phyloP scores from a whole-genome alignment of 2,113 vertebrate genomes.

The Eptesicus fuscus region DNA sequence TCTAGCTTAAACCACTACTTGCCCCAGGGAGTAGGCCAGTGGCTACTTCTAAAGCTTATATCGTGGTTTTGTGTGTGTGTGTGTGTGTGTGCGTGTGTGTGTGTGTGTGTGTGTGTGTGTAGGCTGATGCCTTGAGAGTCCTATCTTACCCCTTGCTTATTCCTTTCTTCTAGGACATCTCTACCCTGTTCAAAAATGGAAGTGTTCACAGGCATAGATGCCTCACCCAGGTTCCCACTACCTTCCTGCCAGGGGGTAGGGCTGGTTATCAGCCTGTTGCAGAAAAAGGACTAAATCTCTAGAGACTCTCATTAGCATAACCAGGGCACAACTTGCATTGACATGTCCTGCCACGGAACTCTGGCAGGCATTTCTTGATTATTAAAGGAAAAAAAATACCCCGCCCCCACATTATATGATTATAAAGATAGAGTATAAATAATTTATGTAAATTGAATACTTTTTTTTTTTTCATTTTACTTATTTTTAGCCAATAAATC shows the following conservation, averaged over 20 bases:
- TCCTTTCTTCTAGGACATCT: slow-evolving; percentile 59
- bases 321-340: slow-evolving; percentile 76
- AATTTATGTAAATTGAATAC: slow-evolving; percentile 78
- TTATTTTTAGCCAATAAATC: slow-evolving; percentile 79
- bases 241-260: slow-evolving; percentile 65
- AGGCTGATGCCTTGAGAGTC: slow-evolving; percentile 57
- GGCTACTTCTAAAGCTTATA: slow-evolving; percentile 74
- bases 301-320: slow-evolving; percentile 62
- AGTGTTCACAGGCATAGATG: slow-evolving; percentile 57
- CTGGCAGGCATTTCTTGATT: slow-evolving; percentile 77
- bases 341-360: slow-evolving; percentile 70
- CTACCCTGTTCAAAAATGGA: slow-evolving; percentile 70
- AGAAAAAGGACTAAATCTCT: slow-evolving; percentile 67
- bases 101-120: neutral
- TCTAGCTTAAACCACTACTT: slow-evolving; percentile 55
- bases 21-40: slow-evolving; percentile 60
- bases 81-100: neutral
- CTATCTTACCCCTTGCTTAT: neutral
- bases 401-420: slow-evolving; percentile 75
- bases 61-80: neutral
- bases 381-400: slow-evolving; percentile 67
- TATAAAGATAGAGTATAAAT: slow-evolving; percentile 85
- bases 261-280: slow-evolving; percentile 73
- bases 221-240: slow-evolving; percentile 45
- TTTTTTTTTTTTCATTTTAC: slow-evolving; percentile 55